Evolutionary conservation across 2,113 vertebrate genomes (phyloP).

Genomic region (Herpetotheres cachinnans): DNA sequence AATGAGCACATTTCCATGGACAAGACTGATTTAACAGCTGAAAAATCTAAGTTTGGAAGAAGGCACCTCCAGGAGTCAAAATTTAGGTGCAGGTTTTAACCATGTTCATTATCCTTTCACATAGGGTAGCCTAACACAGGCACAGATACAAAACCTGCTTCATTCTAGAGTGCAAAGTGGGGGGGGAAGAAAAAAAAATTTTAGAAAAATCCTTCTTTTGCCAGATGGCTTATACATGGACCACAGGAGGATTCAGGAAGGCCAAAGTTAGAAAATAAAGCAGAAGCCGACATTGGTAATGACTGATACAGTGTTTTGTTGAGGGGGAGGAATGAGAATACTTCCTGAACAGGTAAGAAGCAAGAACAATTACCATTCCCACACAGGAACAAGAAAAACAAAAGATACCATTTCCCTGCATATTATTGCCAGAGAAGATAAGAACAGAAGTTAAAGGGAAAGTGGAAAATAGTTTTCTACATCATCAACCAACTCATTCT

Average conservation of each 20-base stretch:
- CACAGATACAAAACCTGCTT: not conserved
- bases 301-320: not conserved
- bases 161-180: not conserved
- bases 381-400: constrained; percentile 57
- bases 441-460: constrained; percentile 38
- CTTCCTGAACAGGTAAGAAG: constrained; percentile 58
- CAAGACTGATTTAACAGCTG: constrained; percentile 31
- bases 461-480: constrained; percentile 40
- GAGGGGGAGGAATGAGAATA: not conserved
- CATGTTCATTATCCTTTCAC: not conserved
- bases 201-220: not conserved
- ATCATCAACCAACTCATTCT: constrained; percentile 32
- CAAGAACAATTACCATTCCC: constrained; percentile 45
- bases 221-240: not conserved
- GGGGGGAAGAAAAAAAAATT: not conserved
- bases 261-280: constrained; percentile 6
- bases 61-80: not conserved
- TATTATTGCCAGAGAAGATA: constrained; percentile 31
- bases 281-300: not conserved
- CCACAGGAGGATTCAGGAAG: not conserved
- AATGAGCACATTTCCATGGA: not conserved
- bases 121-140: not conserved
- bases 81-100: not conserved
- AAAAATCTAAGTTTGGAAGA: constrained; percentile 22
- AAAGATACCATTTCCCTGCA: constrained; percentile 36